Base-by-base conservation (phyloP, 2,113 vertebrate species). In the Seriola rivoliana region DNA sequence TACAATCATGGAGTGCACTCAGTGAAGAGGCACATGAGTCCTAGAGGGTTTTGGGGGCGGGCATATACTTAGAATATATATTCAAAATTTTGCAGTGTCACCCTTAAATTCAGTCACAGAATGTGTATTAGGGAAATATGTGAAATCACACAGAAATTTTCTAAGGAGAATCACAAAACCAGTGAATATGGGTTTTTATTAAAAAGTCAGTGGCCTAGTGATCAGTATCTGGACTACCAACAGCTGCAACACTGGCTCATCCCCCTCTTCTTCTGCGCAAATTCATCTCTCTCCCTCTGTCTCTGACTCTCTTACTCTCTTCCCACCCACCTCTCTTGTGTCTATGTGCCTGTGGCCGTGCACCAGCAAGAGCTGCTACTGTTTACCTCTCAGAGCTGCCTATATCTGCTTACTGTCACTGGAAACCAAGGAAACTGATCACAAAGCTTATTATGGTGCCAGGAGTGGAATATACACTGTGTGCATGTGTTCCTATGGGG, bases 321-420 rank as follows among this genome's bases (percentile, higher is more conserved):
- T 80, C 82, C 66, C 79, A 78, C 62, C 85, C 65, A 4, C 69
- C 75, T 71, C 70, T 78, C 72, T 77, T 64, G 64, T 62, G 80
- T 85, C 70, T 87, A 55, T 79, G 75, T 48, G 88, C 84, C 60
- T 87, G 85, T 80, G 88, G 82, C 84, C 65, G 71, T 86, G 84
- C 75, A 85, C 81, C 76, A 85, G 84, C 17, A 63, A 87, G 86
- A 88, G 86, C 83, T 78, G 88, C 84, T 85, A 65, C 79, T 92
- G 90, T 94, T 93, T 93, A 93, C 92, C 82, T 91, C 90, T 87
- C 71, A 8, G 66, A 90, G 85, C 87, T 75, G 71, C 75, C 85
- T 86, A 81, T 90, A 92, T 95, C 93, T 95, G 89, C 92, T 94
- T 93, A 93, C 89, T 87, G 85, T 95, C 92, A 90, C 85, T 94